Base-by-base conservation (phyloP, 1,140 invertebrate genomes). In the Heliconius hewitsoni region DNA sequence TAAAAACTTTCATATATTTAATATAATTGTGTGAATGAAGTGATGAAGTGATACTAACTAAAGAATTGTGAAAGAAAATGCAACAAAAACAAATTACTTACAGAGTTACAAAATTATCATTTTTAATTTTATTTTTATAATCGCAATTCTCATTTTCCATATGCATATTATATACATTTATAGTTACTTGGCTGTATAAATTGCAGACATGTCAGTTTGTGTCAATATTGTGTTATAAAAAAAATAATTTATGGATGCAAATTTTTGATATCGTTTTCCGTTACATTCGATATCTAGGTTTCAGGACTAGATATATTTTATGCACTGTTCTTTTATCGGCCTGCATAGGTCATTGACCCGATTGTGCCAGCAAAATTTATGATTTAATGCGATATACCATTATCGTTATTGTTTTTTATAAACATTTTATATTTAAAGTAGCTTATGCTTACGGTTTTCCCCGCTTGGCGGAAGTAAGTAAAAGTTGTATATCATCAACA, bases 321-420 rank as follows among this genome's bases (percentile, higher is more conserved):
- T 66, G 60, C 60, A 66, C 60, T 66, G 60, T 66, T 27, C 60
- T 66, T 66, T 66, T 66, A 66, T 66, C 60, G 27, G 60, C 60
- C 27, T 66, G 27, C 60, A 27, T 27, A 66, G 60, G 23, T 66
- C 60, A 66, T 18, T 66, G 27, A 66, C 60, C 60, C 27, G 23
- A 27, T 30, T 30, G 60, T 66, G 27, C 60, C 9, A 66, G 60
- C 60, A 66, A 66, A 66, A 30, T 66, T 66, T 66, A 66, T 66
- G 60, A 66, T 66, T 66, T 66, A 66, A 66, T 66, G 13, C 4
- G 60, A 66, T 66, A 66, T 66, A 66, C 27, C 60, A 30, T 66
- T 66, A 30, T 66, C 60, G 60, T 23, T 66, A 66, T 66, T 30
- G 60, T 0, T 30, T 66, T 66, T 27, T 30, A 16, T 66, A 30